Evolutionary conservation across 1,140 invertebrate species (phyloP).

Genomic region (Euborellia annulipes): DNA sequence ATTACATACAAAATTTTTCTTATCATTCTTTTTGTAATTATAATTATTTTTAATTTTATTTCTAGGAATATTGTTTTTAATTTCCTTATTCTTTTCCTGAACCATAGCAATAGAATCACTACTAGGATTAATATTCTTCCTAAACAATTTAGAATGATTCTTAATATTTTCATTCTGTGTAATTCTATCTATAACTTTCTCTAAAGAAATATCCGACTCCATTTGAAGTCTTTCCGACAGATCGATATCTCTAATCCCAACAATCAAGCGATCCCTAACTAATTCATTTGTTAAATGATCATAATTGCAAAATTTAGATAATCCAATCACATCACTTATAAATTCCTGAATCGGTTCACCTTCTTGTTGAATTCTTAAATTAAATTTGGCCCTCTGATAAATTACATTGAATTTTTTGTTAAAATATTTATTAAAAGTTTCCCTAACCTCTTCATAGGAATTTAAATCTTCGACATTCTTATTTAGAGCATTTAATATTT

Average conservation of each 20-base stretch:
- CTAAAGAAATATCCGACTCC: neutral
- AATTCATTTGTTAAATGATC: neutral
- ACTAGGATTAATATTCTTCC: neutral
- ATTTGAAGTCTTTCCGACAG: neutral
- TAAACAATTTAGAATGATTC: neutral
- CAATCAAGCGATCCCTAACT: neutral
- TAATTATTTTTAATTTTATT: too few species aligned
- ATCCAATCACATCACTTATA: neutral
- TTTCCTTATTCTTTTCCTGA: neutral
- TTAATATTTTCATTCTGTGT: neutral
- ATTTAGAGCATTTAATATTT: too few species aligned
- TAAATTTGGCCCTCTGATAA: conserved; percentile 1
- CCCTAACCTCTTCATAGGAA: neutral
- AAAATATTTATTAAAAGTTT: neutral
- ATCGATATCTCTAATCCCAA: neutral
- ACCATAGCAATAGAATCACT: neutral
- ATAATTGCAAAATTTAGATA: conserved; percentile 1
- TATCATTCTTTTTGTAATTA: neutral
- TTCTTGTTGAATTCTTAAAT: neutral
- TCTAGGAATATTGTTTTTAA: too few species aligned
- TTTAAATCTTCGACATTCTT: too few species aligned
- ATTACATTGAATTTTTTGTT: neutral
- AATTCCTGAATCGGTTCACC: neutral
- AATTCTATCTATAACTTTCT: neutral
- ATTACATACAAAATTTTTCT: neutral